A percentile compares a stretch with the other conserved stretches of the same genome.
These are phyloP conservation scores for Tachuris rubrigastra DNA, from an alignment of 2,113 vertebrate genomes.

Conservation along the genomic window DNA sequence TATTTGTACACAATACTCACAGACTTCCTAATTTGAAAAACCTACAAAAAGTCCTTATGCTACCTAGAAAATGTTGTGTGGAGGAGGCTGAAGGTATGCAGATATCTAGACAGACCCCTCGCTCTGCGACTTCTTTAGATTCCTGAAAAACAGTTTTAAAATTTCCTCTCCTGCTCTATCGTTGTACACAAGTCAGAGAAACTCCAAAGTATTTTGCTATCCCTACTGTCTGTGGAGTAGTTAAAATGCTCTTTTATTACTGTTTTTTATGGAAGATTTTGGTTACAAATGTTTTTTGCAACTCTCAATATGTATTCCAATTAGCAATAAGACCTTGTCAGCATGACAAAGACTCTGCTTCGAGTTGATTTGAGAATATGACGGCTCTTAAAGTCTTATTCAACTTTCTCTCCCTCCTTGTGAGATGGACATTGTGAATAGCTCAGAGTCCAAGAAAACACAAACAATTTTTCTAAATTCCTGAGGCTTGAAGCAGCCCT, in stretches of 20 bases:
- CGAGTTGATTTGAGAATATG: not conserved
- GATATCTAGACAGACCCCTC: not conserved
- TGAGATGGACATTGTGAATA: not conserved
- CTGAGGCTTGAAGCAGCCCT: not conserved
- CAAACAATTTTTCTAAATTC: not conserved
- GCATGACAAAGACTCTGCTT: not conserved
- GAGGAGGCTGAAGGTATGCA: not conserved
- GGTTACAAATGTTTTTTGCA: not conserved
- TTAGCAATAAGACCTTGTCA: not conserved
- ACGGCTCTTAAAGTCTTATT: not conserved
- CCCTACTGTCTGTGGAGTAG: not conserved
- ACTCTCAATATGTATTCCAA: not conserved
- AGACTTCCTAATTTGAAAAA: not conserved
- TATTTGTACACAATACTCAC: not conserved
- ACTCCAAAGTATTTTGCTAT: not conserved
- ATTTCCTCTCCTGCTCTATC: not conserved
- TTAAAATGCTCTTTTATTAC: not conserved
- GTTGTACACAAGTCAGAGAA: not conserved
- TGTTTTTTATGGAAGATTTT: not conserved
- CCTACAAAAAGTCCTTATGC: not conserved
- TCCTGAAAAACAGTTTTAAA: not conserved
- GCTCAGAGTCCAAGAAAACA: not conserved
- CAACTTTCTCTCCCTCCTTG: not conserved
- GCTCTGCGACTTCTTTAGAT: not conserved
- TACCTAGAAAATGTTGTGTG: not conserved